Conservation (phyloP, 1,140 invertebrate genomes). For the Tribolium castaneum region DNA sequence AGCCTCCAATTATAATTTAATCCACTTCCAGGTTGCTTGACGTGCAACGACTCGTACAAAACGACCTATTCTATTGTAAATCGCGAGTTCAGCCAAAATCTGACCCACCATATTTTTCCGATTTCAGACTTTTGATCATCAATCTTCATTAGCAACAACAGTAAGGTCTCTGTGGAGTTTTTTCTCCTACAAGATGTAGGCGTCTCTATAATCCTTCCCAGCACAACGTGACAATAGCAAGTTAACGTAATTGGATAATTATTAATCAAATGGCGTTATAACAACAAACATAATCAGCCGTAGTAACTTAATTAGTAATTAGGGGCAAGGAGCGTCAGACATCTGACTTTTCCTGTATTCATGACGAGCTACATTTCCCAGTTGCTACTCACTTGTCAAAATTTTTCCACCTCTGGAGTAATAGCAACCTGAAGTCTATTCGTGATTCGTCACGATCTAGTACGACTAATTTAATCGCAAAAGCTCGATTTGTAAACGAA, state of each 20-base stretch:
- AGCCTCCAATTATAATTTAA: neutral
- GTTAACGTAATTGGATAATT: neutral
- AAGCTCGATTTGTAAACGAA: neutral
- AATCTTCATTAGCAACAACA: slow-evolving; percentile 17
- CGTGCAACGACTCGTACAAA: neutral
- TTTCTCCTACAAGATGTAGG: neutral
- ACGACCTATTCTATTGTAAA: neutral
- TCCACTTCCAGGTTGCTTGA: neutral
- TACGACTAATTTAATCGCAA: slow-evolving; percentile 6
- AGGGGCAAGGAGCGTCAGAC: neutral
- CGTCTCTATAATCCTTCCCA: neutral
- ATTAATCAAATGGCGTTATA: slow-evolving; percentile 3
- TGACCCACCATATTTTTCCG: slow-evolving; percentile 5
- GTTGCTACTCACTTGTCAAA: too few species aligned
- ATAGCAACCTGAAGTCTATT: neutral
- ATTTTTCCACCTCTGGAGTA: neutral
- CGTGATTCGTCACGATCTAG: neutral
- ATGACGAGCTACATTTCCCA: too few species aligned
- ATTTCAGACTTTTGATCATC: neutral
- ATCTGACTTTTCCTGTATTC: too few species aligned
- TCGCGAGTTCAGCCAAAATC: slow-evolving; percentile 17
- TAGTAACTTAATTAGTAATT: neutral
- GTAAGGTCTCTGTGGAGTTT: neutral
- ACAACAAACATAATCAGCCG: neutral
- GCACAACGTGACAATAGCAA: neutral